Evolutionary conservation across 37 sponge, comb jelly and placozoan genomes (phyloP).

Genomic region (Haliclona indistincta): DNA sequence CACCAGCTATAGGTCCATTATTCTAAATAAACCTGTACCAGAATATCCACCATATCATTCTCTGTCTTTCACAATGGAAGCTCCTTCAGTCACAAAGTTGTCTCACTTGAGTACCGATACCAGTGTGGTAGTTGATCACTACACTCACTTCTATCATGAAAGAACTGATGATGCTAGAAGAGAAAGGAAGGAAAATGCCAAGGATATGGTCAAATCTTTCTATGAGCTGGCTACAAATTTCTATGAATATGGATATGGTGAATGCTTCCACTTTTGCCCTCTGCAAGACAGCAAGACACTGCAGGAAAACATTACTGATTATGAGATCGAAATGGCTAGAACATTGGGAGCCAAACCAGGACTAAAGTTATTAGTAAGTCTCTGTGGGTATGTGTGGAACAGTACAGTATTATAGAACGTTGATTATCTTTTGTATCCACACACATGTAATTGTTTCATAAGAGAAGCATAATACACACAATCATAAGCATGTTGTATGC

Average conservation of each 20-base stretch:
- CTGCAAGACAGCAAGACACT: conserved; percentile 43
- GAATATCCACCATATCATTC: no score
- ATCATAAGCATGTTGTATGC: not conserved
- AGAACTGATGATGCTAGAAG: not conserved
- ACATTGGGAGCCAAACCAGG: conserved; percentile 39
- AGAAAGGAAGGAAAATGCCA: conserved; percentile 27
- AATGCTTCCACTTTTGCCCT: conserved; percentile 74
- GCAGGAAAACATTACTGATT: conserved; percentile 31
- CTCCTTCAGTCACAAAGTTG: conserved; percentile 2
- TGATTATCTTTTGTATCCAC: not conserved
- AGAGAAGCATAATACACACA: not conserved
- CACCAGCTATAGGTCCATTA: no score
- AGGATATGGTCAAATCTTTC: conserved; percentile 14
- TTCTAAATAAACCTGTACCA: no score
- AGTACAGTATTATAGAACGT: not conserved
- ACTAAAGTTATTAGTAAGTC: conserved; percentile 58
- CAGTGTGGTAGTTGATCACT: not conserved
- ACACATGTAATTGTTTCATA: not conserved
- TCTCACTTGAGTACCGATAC: not conserved
- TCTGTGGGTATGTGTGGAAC: not conserved
- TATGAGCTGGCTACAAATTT: conserved; percentile 79
- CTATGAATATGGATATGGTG: conserved; percentile 80
- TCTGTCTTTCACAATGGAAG: no score
- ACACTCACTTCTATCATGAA: conserved; percentile 8
- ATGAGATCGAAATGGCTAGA: conserved; percentile 34